phyloP scores from a whole-genome alignment of 1,140 invertebrate species.

The Drosophila bocki region DNA sequence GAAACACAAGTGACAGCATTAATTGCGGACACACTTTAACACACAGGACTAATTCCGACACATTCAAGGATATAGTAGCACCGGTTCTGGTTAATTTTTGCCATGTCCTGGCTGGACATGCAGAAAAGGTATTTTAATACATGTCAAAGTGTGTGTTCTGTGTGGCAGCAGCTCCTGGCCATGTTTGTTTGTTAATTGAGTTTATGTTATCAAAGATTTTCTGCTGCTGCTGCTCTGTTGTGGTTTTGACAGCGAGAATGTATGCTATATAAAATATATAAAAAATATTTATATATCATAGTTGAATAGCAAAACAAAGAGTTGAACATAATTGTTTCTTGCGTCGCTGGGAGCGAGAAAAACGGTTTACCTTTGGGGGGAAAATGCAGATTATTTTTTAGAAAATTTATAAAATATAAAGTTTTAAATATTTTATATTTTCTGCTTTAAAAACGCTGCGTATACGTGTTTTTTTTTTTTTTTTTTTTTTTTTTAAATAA shows the following conservation, averaged over 20 bases:
- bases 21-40: slow-evolving; percentile 34
- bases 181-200: slow-evolving; percentile 50
- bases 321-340: slow-evolving; percentile 15
- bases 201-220: slow-evolving; percentile 46
- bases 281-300: background rate
- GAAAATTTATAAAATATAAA: background rate
- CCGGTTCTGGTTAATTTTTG: slow-evolving; percentile 35
- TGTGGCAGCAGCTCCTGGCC: slow-evolving; percentile 2
- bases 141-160: slow-evolving; percentile 25
- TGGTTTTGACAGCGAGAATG: slow-evolving; percentile 43
- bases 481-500: background rate
- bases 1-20: slow-evolving; percentile 40
- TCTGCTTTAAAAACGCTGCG: background rate
- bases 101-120: slow-evolving; percentile 28
- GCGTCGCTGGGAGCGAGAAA: background rate
- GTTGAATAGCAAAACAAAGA: slow-evolving; percentile 1
- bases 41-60: slow-evolving; percentile 15
- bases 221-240: slow-evolving; percentile 26
- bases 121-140: slow-evolving; percentile 46
- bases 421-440: background rate
- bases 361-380: background rate
- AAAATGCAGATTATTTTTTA: background rate
- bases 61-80: slow-evolving; percentile 16
- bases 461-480: too few species aligned
- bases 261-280: background rate